Conservation (phyloP, 2,888 invertebrate genomes). For the Mechanitis mazaeus region DNA sequence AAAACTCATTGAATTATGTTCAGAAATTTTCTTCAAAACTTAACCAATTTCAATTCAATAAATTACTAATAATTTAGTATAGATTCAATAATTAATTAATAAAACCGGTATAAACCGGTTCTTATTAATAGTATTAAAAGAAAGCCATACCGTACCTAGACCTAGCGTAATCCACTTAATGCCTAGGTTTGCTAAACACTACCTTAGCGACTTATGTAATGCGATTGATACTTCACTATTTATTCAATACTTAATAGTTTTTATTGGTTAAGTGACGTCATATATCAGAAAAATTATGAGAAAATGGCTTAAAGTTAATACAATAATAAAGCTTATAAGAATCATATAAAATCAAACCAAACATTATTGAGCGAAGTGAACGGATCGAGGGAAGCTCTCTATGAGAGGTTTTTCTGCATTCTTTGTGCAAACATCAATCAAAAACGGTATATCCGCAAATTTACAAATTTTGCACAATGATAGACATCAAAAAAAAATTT, state of each 20-base stretch:
- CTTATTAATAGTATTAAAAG: conserved; percentile 5
- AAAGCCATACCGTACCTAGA: conserved; percentile 9
- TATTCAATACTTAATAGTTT: neutral
- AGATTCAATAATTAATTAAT: neutral
- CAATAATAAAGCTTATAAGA: too few species aligned
- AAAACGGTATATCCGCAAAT: too few species aligned
- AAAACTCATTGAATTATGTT: neutral
- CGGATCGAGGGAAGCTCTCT: too few species aligned
- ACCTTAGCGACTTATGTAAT: conserved; percentile 12
- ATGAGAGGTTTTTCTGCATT: too few species aligned
- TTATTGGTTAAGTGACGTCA: too few species aligned
- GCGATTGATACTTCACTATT: neutral
- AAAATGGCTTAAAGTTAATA: too few species aligned
- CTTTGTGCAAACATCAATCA: too few species aligned
- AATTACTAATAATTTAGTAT: neutral
- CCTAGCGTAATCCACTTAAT: conserved; percentile 16
- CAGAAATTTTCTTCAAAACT: too few species aligned
- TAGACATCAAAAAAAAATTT: too few species aligned
- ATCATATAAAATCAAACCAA: neutral
- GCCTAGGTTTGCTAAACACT: conserved; percentile 15
- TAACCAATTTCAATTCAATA: neutral
- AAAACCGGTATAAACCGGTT: conserved; percentile 1
- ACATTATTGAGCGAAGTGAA: neutral
- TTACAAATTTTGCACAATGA: too few species aligned
- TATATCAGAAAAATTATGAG: too few species aligned